Percentiles rank a stretch among this genome's conserved stretches.
Conservation (phyloP, 1,140 invertebrate species). For the Drosophila athabasca region DNA sequence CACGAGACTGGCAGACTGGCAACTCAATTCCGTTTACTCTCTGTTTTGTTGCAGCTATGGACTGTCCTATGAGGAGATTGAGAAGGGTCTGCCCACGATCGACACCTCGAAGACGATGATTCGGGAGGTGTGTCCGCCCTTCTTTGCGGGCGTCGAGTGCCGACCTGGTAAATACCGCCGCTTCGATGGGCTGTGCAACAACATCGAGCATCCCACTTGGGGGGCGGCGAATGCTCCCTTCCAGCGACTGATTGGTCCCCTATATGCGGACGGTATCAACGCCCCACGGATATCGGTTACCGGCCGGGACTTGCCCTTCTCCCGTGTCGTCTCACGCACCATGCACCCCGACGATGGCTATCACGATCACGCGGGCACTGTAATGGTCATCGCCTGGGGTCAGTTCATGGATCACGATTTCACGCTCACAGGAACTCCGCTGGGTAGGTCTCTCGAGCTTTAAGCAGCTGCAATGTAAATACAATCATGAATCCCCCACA, state of each 20-base stretch:
- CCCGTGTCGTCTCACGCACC: conserved; percentile 92
- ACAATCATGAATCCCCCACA: background rate
- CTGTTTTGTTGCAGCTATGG: conserved; percentile 89
- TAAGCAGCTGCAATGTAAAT: background rate
- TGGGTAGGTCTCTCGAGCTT: conserved; percentile 85
- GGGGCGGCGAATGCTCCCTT: conserved; percentile 93
- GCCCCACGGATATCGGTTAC: conserved; percentile 89
- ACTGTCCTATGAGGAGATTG: conserved; percentile 92
- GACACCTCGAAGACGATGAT: conserved; percentile 95
- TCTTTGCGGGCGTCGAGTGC: conserved; percentile 94
- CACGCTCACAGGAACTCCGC: conserved; percentile 93
- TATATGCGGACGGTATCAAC: conserved; percentile 92
- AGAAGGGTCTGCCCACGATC: conserved; percentile 93
- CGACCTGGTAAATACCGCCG: conserved; percentile 94
- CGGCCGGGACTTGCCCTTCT: conserved; percentile 90
- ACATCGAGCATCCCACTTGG: conserved; percentile 95
- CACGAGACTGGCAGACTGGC: background rate
- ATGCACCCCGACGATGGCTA: conserved; percentile 96
- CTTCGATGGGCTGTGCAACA: conserved; percentile 96
- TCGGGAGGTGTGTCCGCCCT: conserved; percentile 93
- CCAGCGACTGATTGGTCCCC: conserved; percentile 90
- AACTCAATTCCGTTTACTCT: conserved; percentile 20
- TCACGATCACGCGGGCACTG: conserved; percentile 96
- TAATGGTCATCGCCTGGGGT: conserved; percentile 96
- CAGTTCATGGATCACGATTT: conserved; percentile 98